Conservation (phyloP, 1,140 invertebrate genomes). For the Rhagoletis zephyria region DNA sequence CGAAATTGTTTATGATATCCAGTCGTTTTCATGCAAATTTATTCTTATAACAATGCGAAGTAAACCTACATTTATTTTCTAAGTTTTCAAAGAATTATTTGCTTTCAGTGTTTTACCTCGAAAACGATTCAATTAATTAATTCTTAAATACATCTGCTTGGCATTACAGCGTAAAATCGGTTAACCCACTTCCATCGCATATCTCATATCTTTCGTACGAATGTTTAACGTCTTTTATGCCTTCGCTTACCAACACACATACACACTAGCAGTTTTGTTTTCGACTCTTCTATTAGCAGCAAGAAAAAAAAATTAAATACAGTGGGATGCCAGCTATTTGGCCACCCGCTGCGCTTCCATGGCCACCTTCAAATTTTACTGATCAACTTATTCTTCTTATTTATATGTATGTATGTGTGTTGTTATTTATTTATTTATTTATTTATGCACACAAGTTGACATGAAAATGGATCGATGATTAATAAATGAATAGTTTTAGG, state of each 20-base stretch:
- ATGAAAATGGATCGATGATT: slow-evolving; percentile 26
- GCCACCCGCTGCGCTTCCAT: slow-evolving; percentile 13
- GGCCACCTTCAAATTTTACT: slow-evolving; percentile 26
- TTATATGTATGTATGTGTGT: too few relatives aligned
- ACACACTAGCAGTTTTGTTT: background rate
- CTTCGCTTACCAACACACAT: background rate
- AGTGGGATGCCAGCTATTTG: background rate
- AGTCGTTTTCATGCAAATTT: too few relatives aligned
- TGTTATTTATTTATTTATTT: slow-evolving; percentile 32
- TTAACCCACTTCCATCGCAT: slow-evolving; percentile 25
- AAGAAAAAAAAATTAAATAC: background rate
- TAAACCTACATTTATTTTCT: too few relatives aligned
- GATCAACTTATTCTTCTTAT: slow-evolving; percentile 5
- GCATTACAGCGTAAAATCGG: background rate
- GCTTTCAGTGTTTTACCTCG: too few relatives aligned
- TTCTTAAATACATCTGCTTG: too few relatives aligned
- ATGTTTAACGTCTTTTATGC: background rate
- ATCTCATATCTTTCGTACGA: background rate
- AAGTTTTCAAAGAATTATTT: too few relatives aligned
- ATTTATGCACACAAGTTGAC: slow-evolving; percentile 35
- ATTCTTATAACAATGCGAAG: too few relatives aligned
- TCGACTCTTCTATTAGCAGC: background rate
- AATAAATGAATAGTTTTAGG: background rate
- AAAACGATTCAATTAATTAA: too few relatives aligned
- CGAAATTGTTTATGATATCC: too few relatives aligned